Evolutionary conservation across 2,797 vertebrate genomes (phyloP).

Genomic region (Betta splendens): DNA sequence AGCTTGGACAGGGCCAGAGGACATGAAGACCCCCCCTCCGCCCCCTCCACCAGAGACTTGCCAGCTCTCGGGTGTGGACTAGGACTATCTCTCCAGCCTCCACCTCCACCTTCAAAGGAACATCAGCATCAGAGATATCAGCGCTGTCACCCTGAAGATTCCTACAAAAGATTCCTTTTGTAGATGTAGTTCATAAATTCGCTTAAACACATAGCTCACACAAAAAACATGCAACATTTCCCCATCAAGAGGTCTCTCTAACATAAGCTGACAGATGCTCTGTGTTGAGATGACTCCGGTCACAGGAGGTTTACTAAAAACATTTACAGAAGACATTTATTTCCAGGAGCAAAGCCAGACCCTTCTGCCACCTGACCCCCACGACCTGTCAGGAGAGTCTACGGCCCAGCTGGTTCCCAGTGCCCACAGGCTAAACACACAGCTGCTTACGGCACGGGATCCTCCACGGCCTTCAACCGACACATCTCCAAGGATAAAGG

Average conservation of each 20-base stretch:
- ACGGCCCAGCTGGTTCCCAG: conserved; percentile 21
- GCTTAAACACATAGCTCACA: conserved; percentile 6
- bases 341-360: conserved; percentile 22
- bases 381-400: conserved; percentile 23
- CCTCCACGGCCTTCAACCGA: conserved; percentile 1
- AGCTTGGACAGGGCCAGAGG: conserved; percentile 83
- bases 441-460: neutral
- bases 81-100: conserved; percentile 83
- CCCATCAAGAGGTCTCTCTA: too few relatives aligned
- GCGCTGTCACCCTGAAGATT: too few relatives aligned
- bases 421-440: conserved; percentile 31
- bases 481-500: neutral
- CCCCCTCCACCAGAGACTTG: conserved; percentile 85
- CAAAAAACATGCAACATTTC: conserved; percentile 8
- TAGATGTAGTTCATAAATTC: too few relatives aligned
- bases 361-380: conserved; percentile 20
- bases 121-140: neutral
- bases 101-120: conserved; percentile 82
- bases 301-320: conserved; percentile 47
- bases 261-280: conserved; percentile 35
- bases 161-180: too few relatives aligned
- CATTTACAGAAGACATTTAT: conserved; percentile 29
- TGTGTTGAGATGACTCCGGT: conserved; percentile 30
- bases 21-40: conserved; percentile 87
- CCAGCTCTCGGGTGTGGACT: conserved; percentile 77